These are phyloP conservation scores for Anguilla rostrata DNA, from an alignment of 2,113 vertebrate species.

Conservation along the genomic window DNA sequence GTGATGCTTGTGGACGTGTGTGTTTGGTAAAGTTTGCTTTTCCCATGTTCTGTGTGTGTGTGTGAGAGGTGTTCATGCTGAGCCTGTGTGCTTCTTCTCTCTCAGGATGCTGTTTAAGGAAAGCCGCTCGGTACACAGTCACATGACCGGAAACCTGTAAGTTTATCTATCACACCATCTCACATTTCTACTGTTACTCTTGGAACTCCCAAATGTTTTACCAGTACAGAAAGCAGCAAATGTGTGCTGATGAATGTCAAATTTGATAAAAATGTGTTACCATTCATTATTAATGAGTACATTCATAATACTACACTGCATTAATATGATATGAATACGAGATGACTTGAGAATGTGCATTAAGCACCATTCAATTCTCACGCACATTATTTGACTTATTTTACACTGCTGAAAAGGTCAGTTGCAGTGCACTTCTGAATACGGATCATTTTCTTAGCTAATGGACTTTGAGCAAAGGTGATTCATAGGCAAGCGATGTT, in stretches of 20 bases:
- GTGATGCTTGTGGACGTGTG: background rate
- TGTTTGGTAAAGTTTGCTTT: no score
- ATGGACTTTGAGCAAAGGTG: no score
- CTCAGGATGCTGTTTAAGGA: conserved; percentile 95
- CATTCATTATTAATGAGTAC: background rate
- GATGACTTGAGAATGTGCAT: background rate
- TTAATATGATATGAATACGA: background rate
- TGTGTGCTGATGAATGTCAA: background rate
- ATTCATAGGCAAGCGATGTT: background rate
- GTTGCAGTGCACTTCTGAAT: no score
- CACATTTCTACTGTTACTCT: background rate
- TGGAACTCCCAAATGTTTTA: background rate
- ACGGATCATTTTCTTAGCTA: no score
- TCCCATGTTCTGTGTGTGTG: background rate
- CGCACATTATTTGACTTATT: background rate
- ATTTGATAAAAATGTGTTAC: background rate
- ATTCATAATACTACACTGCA: background rate
- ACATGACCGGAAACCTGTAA: conserved; percentile 94
- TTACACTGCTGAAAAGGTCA: no score
- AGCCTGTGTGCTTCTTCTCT: conserved; percentile 27
- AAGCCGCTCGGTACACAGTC: conserved; percentile 89
- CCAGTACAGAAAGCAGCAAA: no score
- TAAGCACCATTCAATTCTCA: background rate
- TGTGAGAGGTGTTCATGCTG: background rate
- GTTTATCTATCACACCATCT: conserved; percentile 57